Percentiles rank a stretch among this genome's conserved stretches.
phyloP scores from a whole-genome alignment of 2,888 invertebrate species.

The Xylocampa areola region DNA sequence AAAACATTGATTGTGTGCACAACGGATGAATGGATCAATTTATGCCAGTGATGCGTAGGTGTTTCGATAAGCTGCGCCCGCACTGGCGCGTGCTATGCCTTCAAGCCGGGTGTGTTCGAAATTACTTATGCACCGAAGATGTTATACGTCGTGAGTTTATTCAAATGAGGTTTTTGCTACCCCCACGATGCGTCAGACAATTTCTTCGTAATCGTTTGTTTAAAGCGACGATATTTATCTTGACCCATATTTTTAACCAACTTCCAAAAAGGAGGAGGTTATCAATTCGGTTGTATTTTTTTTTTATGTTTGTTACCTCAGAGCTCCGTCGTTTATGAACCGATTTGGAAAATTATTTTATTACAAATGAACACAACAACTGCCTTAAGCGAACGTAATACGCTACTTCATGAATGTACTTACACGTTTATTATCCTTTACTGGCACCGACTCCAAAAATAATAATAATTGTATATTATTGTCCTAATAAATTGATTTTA shows the following conservation, averaged over 20 bases:
- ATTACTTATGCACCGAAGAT: constrained; percentile 76
- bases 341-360: too few relatives aligned
- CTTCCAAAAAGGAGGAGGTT: too few relatives aligned
- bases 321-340: too few relatives aligned
- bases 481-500: too few relatives aligned
- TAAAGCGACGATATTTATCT: constrained; percentile 36
- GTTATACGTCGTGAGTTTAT: constrained; percentile 66
- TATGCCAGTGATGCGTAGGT: constrained; percentile 62
- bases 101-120: constrained; percentile 60
- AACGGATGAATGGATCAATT: constrained; percentile 64
- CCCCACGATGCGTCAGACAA: constrained; percentile 62
- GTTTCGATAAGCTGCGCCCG: constrained; percentile 58
- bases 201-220: constrained; percentile 52
- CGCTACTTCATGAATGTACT: too few relatives aligned
- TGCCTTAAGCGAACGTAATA: too few relatives aligned
- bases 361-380: too few relatives aligned
- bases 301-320: too few relatives aligned
- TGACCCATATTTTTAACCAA: constrained; percentile 43
- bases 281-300: too few relatives aligned
- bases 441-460: too few relatives aligned
- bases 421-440: too few relatives aligned
- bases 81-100: constrained; percentile 63
- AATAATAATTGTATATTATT: too few relatives aligned
- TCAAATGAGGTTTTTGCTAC: constrained; percentile 76
- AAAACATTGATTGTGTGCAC: constrained; percentile 59